These are phyloP conservation scores for Eulemur mongoz DNA, from an alignment of 2,797 vertebrate species.

Conservation along the genomic window DNA sequence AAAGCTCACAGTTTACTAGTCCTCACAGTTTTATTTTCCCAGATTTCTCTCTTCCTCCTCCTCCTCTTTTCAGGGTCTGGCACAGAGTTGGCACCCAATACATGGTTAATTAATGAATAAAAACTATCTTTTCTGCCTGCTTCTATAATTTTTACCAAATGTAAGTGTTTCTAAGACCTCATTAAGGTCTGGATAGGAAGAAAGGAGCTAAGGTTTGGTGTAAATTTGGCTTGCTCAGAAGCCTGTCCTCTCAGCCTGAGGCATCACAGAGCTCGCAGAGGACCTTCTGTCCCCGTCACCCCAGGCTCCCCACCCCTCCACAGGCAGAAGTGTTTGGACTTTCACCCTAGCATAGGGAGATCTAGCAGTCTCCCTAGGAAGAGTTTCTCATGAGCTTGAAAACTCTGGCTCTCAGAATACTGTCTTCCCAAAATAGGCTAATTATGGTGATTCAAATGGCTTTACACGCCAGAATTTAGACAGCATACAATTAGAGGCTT, in stretches of 20 bases:
- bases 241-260: not conserved
- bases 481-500: conserved; percentile 54
- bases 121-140: not conserved
- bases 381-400: conserved; percentile 17
- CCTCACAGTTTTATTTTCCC: not conserved
- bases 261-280: not conserved
- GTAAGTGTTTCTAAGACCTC: not conserved
- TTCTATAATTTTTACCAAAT: not conserved
- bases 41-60: not conserved
- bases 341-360: not conserved
- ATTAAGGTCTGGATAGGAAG: not conserved
- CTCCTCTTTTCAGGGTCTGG: not conserved
- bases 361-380: not conserved
- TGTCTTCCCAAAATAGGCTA: conserved; percentile 59
- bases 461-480: conserved; percentile 55
- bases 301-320: not conserved
- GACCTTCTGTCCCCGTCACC: not conserved
- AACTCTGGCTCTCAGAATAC: conserved; percentile 15
- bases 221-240: not conserved
- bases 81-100: not conserved
- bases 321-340: not conserved
- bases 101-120: not conserved
- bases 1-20: not conserved
- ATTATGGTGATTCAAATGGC: conserved; percentile 61
- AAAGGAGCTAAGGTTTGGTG: not conserved